These are phyloP conservation scores for Cotesia congregata DNA, from an alignment of 2,888 invertebrate species.

Conservation along the genomic window DNA sequence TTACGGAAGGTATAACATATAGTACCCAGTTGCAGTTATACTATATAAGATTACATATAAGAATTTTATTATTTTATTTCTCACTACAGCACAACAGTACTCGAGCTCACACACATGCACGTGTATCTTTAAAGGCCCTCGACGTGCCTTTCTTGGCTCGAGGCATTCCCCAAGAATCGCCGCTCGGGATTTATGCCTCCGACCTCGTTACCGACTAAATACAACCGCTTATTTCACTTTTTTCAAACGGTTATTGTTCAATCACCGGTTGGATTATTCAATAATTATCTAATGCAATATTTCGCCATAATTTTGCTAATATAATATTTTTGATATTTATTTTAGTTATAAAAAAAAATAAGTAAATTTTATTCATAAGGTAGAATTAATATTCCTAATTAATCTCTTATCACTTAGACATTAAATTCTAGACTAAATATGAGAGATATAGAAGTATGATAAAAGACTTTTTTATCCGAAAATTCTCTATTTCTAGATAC, in stretches of 20 bases:
- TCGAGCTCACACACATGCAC: not conserved
- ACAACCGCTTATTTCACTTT: conserved; percentile 23
- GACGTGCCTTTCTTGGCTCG: conserved; percentile 26
- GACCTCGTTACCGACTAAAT: conserved; percentile 29
- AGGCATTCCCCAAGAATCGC: conserved; percentile 31
- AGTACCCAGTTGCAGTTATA: not conserved
- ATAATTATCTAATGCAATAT: conserved; percentile 7
- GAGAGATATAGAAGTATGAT: no score
- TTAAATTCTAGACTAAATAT: no score
- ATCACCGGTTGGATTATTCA: conserved; percentile 7
- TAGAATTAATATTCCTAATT: no score
- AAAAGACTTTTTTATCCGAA: no score
- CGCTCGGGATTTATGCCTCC: conserved; percentile 21
- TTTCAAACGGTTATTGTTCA: not conserved
- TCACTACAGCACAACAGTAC: not conserved
- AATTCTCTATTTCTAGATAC: no score
- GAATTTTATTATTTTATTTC: not conserved
- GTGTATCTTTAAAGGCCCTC: conserved; percentile 15
- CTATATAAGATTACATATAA: not conserved
- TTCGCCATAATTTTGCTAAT: not conserved
- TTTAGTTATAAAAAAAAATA: no score
- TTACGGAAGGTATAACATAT: not conserved
- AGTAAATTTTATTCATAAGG: no score
- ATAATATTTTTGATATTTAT: no score
- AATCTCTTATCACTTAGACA: no score